These are phyloP conservation scores for Calephelis virginiensis DNA, from an alignment of 1,140 invertebrate species.

Conservation along the genomic window DNA sequence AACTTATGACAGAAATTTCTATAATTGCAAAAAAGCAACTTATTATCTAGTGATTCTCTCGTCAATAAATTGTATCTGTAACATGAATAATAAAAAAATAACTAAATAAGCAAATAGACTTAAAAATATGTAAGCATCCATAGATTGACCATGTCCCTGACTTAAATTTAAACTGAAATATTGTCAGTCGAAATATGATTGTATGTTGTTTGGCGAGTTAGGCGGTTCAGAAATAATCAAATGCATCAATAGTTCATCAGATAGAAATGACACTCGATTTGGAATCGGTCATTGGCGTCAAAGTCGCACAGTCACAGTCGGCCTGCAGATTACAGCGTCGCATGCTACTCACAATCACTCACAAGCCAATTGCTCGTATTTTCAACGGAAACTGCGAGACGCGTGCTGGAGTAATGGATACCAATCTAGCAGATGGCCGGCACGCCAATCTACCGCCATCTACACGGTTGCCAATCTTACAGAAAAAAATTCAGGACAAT, in stretches of 20 bases:
- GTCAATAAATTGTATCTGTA: too few relatives aligned
- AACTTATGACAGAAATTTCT: too few relatives aligned
- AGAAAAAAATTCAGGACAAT: background rate
- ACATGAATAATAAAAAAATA: too few relatives aligned
- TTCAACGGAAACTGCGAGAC: constrained; percentile 47
- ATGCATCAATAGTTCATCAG: background rate
- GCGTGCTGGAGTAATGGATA: constrained; percentile 57
- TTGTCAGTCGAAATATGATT: too few relatives aligned
- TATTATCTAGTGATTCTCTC: too few relatives aligned
- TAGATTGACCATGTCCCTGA: too few relatives aligned
- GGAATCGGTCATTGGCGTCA: background rate
- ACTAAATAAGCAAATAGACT: too few relatives aligned
- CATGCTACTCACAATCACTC: constrained; percentile 49
- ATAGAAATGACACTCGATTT: background rate
- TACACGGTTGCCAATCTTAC: constrained; percentile 25
- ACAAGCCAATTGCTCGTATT: constrained; percentile 43
- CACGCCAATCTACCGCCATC: constrained; percentile 51
- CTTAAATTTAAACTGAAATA: too few relatives aligned
- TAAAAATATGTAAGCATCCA: too few relatives aligned
- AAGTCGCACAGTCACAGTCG: background rate
- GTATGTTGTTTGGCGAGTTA: too few relatives aligned
- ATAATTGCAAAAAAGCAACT: too few relatives aligned
- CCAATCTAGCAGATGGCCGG: constrained; percentile 54
- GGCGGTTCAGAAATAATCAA: background rate
- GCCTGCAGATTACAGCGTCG: constrained; percentile 43